Conservation (phyloP, 2,888 invertebrate genomes). For the Seira sanloemensis region DNA sequence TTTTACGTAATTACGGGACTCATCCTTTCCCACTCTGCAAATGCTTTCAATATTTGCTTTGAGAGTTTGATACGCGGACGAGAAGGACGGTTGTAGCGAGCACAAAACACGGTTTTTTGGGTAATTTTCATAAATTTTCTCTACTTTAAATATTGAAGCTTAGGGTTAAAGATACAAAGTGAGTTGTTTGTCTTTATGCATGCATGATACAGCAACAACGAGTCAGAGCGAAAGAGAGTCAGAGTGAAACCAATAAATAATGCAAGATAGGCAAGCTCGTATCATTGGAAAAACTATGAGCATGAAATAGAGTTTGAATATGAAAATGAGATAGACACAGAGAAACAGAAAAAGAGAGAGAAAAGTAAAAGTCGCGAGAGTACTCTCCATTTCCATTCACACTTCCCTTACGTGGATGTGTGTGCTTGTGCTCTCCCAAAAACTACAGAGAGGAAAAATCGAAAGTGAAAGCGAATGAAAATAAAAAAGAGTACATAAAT, state of each 20-base stretch:
- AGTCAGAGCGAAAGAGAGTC: slow-evolving; percentile 5
- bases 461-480: slow-evolving; percentile 1
- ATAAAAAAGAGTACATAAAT: neutral
- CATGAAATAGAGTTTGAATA: slow-evolving; percentile 61
- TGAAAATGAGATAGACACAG: slow-evolving; percentile 22
- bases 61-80: no score
- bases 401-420: neutral
- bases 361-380: slow-evolving; percentile 13
- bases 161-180: neutral
- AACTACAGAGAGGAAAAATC: neutral
- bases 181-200: neutral
- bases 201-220: neutral
- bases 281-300: slow-evolving; percentile 48
- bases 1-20: no score
- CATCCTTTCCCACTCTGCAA: no score
- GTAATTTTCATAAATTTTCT: no score
- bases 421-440: slow-evolving; percentile 36
- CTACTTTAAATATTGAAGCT: neutral
- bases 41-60: no score
- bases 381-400: neutral
- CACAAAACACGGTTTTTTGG: no score
- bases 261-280: slow-evolving; percentile 50
- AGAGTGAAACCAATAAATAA: slow-evolving; percentile 59
- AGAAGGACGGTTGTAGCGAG: no score
- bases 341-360: slow-evolving; percentile 13